Percentiles rank a stretch among this genome's conserved stretches.
These are phyloP conservation scores for Microctenopoma steveboyesi DNA, from an alignment of 2,797 vertebrate genomes.

Conservation along the genomic window DNA sequence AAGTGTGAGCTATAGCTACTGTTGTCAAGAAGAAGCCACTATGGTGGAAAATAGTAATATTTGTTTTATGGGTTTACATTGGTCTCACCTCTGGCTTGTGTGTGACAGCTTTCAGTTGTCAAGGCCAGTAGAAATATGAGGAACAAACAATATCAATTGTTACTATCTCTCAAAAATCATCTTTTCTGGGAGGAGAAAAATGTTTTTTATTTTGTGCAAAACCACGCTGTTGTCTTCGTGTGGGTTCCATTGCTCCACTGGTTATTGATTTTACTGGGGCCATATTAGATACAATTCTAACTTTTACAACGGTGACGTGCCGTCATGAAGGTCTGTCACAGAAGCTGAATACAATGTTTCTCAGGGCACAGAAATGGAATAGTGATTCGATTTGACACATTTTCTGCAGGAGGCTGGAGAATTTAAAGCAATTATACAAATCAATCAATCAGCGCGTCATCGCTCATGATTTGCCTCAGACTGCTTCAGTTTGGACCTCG, in stretches of 20 bases:
- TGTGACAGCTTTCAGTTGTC: conserved; percentile 46
- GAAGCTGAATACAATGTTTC: neutral
- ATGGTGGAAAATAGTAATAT: conserved; percentile 43
- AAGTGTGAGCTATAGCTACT: conserved; percentile 35
- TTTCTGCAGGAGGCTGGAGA: neutral
- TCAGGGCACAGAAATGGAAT: neutral
- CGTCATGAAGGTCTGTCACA: neutral
- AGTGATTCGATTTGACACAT: neutral
- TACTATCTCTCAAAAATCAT: conserved; percentile 22
- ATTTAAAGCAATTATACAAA: neutral
- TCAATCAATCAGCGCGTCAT: neutral
- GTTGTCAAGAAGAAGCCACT: conserved; percentile 35
- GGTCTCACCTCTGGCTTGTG: conserved; percentile 34
- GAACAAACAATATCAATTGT: conserved; percentile 31
- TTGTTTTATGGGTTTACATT: conserved; percentile 52
- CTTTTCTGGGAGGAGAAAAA: conserved; percentile 17
- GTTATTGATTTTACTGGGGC: conserved; percentile 4
- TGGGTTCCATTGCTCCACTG: conserved; percentile 10
- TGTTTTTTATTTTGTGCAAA: conserved; percentile 18
- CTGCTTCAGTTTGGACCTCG: neutral
- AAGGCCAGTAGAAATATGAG: conserved; percentile 23
- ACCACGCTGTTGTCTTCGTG: conserved; percentile 4
- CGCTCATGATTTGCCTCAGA: neutral
- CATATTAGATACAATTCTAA: conserved; percentile 6
- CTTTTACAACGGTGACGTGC: neutral